phyloP scores from a whole-genome alignment of 2,797 vertebrate species.

The Enteromius radiatus region DNA sequence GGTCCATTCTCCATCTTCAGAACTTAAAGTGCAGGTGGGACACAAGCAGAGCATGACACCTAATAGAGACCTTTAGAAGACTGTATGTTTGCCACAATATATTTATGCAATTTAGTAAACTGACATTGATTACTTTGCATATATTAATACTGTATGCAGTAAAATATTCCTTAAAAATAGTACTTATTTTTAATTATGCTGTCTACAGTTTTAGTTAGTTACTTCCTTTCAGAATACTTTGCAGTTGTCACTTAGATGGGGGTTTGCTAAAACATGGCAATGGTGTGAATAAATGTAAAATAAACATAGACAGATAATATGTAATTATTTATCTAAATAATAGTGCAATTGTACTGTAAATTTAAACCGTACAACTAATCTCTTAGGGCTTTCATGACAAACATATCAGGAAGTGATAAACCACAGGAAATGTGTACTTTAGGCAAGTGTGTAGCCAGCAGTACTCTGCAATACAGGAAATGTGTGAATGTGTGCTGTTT shows the following conservation, averaged over 20 bases:
- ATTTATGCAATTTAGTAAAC: conserved; percentile 49
- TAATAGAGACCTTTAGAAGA: conserved; percentile 69
- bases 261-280: not conserved
- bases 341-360: not conserved
- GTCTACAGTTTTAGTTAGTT: not conserved
- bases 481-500: conserved; percentile 34
- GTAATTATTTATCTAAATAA: not conserved
- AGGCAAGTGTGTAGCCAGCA: not conserved
- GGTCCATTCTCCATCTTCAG: conserved; percentile 63
- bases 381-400: not conserved
- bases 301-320: not conserved
- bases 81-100: conserved; percentile 60
- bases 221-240: not conserved
- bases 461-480: not conserved
- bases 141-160: not conserved
- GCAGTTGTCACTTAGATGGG: not conserved
- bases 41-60: conserved; percentile 69
- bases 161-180: not conserved
- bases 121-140: not conserved
- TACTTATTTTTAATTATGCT: not conserved
- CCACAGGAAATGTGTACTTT: not conserved
- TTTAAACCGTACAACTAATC: not conserved
- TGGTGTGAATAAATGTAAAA: not conserved
- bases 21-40: conserved; percentile 71
- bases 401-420: not conserved